phyloP scores from a whole-genome alignment of 2,888 invertebrate genomes.

The Cheilosia soror region DNA sequence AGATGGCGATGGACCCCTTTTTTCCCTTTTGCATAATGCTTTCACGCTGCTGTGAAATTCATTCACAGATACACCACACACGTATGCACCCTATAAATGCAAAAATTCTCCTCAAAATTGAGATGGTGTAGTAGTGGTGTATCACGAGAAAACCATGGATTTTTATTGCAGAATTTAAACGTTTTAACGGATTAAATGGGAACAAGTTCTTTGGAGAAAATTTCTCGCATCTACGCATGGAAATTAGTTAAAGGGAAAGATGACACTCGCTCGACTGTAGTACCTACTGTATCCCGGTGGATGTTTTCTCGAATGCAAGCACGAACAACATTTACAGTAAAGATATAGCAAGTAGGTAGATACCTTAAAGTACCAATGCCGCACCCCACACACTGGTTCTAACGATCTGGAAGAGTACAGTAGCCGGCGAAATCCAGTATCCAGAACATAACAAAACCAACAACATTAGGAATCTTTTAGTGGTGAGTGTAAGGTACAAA shows the following conservation, averaged over 20 bases:
- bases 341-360: not conserved
- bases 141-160: slow-evolving; percentile 27
- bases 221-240: slow-evolving; percentile 15
- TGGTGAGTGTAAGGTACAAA: slow-evolving; percentile 29
- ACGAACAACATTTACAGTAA: slow-evolving; percentile 11
- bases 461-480: slow-evolving; percentile 37
- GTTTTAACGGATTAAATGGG: slow-evolving; percentile 65
- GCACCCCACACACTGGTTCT: slow-evolving; percentile 32
- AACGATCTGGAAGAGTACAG: slow-evolving; percentile 5
- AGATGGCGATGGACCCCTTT: slow-evolving; percentile 68
- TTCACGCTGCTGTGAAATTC: slow-evolving; percentile 45
- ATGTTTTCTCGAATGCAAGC: slow-evolving; percentile 31
- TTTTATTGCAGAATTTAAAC: slow-evolving; percentile 66
- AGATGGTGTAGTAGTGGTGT: slow-evolving; percentile 11
- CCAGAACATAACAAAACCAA: slow-evolving; percentile 22
- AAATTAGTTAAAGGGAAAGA: not conserved
- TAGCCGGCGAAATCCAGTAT: slow-evolving; percentile 27
- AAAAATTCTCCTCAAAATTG: slow-evolving; percentile 38
- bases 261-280: not conserved
- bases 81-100: slow-evolving; percentile 49
- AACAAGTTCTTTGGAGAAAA: slow-evolving; percentile 62
- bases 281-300: not conserved
- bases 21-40: slow-evolving; percentile 76
- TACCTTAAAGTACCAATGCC: slow-evolving; percentile 7
- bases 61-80: slow-evolving; percentile 53